These are phyloP conservation scores for Tetragonula carbonaria DNA, from an alignment of 2,888 invertebrate genomes.

Conservation along the genomic window DNA sequence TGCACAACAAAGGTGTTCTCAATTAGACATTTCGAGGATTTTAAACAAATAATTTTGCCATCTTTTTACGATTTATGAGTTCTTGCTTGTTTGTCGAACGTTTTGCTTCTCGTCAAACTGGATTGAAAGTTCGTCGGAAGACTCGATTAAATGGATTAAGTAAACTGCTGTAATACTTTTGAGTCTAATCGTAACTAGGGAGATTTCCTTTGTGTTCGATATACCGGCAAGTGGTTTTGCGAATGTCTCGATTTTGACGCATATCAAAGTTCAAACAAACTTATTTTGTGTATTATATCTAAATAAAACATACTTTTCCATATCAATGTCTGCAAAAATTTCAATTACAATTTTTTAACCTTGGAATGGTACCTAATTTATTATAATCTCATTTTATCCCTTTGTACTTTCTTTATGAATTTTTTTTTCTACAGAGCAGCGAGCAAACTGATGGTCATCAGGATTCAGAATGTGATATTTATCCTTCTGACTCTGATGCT, in stretches of 20 bases:
- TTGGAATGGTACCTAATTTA: not conserved
- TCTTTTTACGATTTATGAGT: not conserved
- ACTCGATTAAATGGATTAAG: slow-evolving; percentile 49
- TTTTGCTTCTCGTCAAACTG: slow-evolving; percentile 40
- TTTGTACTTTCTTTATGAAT: not conserved
- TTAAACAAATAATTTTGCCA: not conserved
- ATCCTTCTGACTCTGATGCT: slow-evolving; percentile 78
- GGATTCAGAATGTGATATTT: slow-evolving; percentile 81
- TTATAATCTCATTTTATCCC: not conserved
- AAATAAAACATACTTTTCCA: not conserved
- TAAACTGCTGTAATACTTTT: slow-evolving; percentile 52
- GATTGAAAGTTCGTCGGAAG: slow-evolving; percentile 63
- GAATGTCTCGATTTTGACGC: slow-evolving; percentile 5
- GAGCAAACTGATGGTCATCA: slow-evolving; percentile 79
- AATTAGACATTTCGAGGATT: slow-evolving; percentile 13
- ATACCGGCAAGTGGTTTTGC: slow-evolving; percentile 32
- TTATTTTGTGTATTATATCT: not conserved
- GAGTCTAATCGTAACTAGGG: slow-evolving; percentile 15
- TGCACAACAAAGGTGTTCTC: slow-evolving; percentile 7
- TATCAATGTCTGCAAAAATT: not conserved
- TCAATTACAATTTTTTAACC: not conserved
- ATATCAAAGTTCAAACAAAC: not conserved
- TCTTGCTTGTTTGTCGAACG: not conserved
- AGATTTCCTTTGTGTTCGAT: slow-evolving; percentile 35
- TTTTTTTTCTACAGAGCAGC: slow-evolving; percentile 74